A percentile compares a stretch with the other conserved stretches of the same genome.
phyloP scores from a whole-genome alignment of 2,888 invertebrate genomes.

The Dryomyza anilis region DNA sequence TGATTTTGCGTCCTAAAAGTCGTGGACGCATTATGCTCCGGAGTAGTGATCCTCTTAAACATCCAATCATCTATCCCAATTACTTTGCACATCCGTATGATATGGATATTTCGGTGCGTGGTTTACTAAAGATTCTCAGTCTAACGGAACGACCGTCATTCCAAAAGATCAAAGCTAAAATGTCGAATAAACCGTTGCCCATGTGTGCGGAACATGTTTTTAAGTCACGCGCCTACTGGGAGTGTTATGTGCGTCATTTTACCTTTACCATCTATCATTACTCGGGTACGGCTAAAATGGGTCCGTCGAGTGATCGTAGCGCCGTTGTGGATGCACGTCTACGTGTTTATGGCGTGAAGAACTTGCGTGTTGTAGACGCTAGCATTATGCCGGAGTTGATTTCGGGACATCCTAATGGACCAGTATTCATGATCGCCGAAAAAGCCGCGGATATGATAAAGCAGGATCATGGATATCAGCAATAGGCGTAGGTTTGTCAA shows the following conservation, averaged over 20 bases:
- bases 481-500: too few species aligned
- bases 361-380: constrained; percentile 75
- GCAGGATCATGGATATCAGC: constrained; percentile 43
- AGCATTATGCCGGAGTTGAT: constrained; percentile 77
- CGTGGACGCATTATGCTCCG: constrained; percentile 71
- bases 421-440: constrained; percentile 66
- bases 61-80: constrained; percentile 72
- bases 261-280: constrained; percentile 68
- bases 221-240: constrained; percentile 63
- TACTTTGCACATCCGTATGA: constrained; percentile 72
- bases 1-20: constrained; percentile 72
- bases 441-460: constrained; percentile 66
- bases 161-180: constrained; percentile 62
- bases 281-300: constrained; percentile 73
- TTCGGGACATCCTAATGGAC: constrained; percentile 65
- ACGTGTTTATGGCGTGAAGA: constrained; percentile 64
- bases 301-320: constrained; percentile 57
- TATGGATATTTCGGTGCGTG: constrained; percentile 66
- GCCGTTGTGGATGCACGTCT: constrained; percentile 63
- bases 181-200: constrained; percentile 67
- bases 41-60: constrained; percentile 68
- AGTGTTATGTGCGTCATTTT: constrained; percentile 64
- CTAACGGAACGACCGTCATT: constrained; percentile 64
- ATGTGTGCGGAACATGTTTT: constrained; percentile 65
- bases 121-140: constrained; percentile 65